Percentiles rank a stretch among this genome's conserved stretches.
phyloP scores from a whole-genome alignment of 2,113 vertebrate genomes.

The Melanerpes formicivorus region DNA sequence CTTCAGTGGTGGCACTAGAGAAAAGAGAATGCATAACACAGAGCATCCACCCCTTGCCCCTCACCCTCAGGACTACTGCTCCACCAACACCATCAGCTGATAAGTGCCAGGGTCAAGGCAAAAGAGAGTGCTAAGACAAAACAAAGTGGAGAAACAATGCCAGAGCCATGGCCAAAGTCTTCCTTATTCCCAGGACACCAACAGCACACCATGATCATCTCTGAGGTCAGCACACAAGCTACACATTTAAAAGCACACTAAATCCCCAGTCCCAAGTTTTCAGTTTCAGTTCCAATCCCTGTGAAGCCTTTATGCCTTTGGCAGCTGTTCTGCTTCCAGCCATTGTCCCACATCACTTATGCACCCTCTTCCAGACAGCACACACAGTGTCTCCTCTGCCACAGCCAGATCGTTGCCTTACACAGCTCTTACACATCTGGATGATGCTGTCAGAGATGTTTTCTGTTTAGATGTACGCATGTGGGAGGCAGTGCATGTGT shows the following conservation, averaged over 20 bases:
- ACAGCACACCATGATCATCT: accelerated
- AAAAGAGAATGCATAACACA: neutral
- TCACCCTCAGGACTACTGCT: accelerated
- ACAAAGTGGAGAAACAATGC: neutral
- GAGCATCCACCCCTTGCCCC: neutral
- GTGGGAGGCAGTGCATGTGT: accelerated
- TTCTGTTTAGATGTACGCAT: accelerated
- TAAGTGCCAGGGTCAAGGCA: neutral
- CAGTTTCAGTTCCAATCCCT: neutral
- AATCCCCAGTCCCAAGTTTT: neutral
- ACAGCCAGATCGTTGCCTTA: neutral
- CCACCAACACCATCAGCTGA: neutral
- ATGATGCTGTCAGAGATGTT: neutral
- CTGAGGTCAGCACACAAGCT: neutral
- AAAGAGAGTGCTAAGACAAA: neutral
- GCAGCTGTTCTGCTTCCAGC: neutral
- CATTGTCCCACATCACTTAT: accelerated
- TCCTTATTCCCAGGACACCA: neutral
- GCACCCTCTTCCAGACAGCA: neutral
- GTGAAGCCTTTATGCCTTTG: neutral
- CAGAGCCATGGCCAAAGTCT: neutral
- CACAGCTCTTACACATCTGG: neutral
- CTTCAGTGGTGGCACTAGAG: neutral
- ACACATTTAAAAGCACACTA: neutral
- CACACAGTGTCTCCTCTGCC: neutral